Conservation (phyloP, 2,797 vertebrate species). For the Hemibagrus guttatus region DNA sequence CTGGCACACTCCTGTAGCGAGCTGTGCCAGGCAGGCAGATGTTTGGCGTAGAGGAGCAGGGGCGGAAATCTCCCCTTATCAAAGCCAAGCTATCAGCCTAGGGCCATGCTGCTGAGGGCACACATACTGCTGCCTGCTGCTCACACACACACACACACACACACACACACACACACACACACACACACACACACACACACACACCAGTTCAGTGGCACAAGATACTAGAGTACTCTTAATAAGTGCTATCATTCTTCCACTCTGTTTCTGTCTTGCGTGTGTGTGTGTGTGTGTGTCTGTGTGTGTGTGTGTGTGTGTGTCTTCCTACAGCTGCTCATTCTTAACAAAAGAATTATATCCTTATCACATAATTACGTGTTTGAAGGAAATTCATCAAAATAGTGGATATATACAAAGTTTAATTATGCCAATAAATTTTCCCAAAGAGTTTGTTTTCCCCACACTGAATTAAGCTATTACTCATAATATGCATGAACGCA, state of each 20-base stretch:
- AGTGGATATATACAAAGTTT: constrained; percentile 25
- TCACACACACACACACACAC: constrained; percentile 19
- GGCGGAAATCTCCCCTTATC: constrained; percentile 47
- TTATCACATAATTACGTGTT: constrained; percentile 46
- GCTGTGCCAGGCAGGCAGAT: constrained; percentile 50
- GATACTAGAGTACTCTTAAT: constrained; percentile 14
- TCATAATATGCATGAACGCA: constrained; percentile 9
- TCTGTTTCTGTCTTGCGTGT: background rate
- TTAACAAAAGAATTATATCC: constrained; percentile 2
- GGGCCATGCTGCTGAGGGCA: constrained; percentile 19
- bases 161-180: background rate
- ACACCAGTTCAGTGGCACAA: background rate
- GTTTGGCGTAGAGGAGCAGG: constrained; percentile 43
- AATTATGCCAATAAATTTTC: constrained; percentile 46
- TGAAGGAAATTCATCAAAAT: constrained; percentile 40
- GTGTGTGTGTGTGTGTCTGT: constrained; percentile 16
- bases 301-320: background rate
- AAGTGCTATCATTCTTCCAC: background rate
- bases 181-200: constrained; percentile 13
- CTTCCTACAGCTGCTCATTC: background rate
- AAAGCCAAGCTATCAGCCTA: constrained; percentile 45
- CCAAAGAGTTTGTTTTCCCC: constrained; percentile 35
- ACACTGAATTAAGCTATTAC: constrained; percentile 25
- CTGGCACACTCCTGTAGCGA: constrained; percentile 29
- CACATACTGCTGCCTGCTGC: background rate